phyloP scores from a whole-genome alignment of 2,888 invertebrate genomes.

The Zele albiditarsus region DNA sequence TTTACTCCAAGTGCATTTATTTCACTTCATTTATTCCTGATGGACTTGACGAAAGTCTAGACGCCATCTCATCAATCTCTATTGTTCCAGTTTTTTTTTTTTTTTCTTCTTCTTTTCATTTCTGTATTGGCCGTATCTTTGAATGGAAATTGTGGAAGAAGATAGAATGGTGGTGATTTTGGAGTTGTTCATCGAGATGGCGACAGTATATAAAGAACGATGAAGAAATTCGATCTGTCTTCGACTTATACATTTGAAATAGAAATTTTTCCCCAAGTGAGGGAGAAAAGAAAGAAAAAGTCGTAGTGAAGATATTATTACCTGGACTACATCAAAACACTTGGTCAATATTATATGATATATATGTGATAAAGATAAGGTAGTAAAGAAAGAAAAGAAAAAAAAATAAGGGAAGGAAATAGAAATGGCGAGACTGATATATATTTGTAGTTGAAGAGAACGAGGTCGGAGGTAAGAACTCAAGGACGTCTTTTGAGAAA shows the following conservation, averaged over 20 bases:
- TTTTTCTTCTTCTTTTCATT: not conserved
- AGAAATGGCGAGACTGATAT: not conserved
- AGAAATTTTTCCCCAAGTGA: not conserved
- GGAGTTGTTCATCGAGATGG: not conserved
- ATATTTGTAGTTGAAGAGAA: not conserved
- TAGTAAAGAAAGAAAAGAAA: constrained; percentile 1
- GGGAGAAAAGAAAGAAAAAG: not conserved
- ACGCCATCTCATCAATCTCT: constrained; percentile 2
- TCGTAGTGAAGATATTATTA: not conserved
- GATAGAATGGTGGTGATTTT: not conserved
- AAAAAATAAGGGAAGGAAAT: constrained; percentile 29
- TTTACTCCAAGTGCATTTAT: not conserved
- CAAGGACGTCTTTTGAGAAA: constrained; percentile 41
- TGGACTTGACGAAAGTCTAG: constrained; percentile 6
- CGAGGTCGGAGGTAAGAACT: constrained; percentile 20
- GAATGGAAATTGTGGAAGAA: not conserved
- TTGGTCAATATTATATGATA: constrained; percentile 10
- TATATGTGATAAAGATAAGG: constrained; percentile 7
- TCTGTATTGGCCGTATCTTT: not conserved
- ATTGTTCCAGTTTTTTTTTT: not conserved
- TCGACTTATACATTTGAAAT: not conserved
- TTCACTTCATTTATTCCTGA: constrained; percentile 1
- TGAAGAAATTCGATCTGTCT: not conserved
- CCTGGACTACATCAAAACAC: constrained; percentile 10
- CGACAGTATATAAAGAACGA: not conserved